These are phyloP conservation scores for Odontomachus brunneus DNA, from an alignment of 1,140 invertebrate species.

Conservation along the genomic window DNA sequence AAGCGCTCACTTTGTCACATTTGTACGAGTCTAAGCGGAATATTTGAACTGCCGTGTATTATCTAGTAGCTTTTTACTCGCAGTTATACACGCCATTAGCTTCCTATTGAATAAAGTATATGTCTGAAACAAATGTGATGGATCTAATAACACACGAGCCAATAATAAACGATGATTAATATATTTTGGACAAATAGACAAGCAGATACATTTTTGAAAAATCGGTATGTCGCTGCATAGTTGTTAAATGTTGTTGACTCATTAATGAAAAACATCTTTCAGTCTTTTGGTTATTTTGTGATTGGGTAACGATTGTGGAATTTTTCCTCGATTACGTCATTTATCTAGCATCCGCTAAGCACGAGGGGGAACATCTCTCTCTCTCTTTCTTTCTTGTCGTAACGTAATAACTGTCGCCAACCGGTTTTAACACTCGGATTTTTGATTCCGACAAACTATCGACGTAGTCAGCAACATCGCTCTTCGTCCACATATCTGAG, in stretches of 20 bases:
- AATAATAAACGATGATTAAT: background rate
- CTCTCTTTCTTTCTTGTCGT: background rate
- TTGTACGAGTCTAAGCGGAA: background rate
- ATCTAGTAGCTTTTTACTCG: slow-evolving; percentile 4
- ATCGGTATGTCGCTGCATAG: background rate
- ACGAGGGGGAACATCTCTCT: slow-evolving; percentile 19
- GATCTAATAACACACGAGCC: background rate
- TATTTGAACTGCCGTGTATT: background rate
- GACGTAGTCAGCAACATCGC: too few species aligned
- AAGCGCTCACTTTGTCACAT: background rate
- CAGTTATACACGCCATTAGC: background rate
- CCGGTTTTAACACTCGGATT: slow-evolving; percentile 68
- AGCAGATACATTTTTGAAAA: background rate
- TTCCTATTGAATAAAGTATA: background rate
- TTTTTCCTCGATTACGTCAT: slow-evolving; percentile 66
- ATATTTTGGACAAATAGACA: too few species aligned
- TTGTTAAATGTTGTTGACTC: background rate
- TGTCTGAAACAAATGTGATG: background rate
- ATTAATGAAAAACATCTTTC: slow-evolving; percentile 15
- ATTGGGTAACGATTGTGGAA: slow-evolving; percentile 59
- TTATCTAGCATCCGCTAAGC: slow-evolving; percentile 26
- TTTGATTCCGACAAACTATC: slow-evolving; percentile 52
- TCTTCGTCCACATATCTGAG: too few species aligned
- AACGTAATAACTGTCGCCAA: slow-evolving; percentile 52
- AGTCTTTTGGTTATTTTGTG: background rate